phyloP scores from a whole-genome alignment of 64 coral and sea anemone species.

The Catalaphyllia jardinei region DNA sequence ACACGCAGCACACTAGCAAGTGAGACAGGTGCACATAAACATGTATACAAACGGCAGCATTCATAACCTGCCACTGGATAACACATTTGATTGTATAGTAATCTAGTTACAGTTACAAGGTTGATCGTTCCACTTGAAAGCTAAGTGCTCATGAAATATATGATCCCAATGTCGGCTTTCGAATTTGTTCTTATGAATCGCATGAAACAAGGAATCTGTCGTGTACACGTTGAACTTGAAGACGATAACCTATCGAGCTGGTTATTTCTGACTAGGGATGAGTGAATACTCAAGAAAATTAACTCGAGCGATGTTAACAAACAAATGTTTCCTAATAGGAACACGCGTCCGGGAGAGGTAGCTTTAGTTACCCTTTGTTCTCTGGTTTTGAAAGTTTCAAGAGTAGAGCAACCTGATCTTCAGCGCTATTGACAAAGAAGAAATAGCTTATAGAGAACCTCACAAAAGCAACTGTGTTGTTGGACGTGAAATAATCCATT shows the following conservation, averaged over 20 bases:
- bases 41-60: neutral
- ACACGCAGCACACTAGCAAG: neutral
- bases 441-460: no score
- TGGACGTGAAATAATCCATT: no score
- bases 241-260: neutral
- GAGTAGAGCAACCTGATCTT: no score
- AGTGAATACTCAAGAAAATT: neutral
- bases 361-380: no score
- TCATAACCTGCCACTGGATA: neutral
- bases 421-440: no score
- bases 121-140: neutral
- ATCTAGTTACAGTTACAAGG: neutral
- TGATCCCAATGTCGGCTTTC: no score
- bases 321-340: no score
- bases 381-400: no score
- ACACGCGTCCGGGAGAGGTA: no score
- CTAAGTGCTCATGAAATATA: neutral
- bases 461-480: no score
- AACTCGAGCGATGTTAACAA: neutral
- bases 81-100: neutral
- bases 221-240: neutral
- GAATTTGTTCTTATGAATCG: no score
- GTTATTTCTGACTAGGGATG: neutral
- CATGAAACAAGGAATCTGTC: no score
- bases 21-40: neutral